These are phyloP conservation scores for Apodemia hepburni DNA, from an alignment of 2,888 invertebrate species.

Conservation along the genomic window DNA sequence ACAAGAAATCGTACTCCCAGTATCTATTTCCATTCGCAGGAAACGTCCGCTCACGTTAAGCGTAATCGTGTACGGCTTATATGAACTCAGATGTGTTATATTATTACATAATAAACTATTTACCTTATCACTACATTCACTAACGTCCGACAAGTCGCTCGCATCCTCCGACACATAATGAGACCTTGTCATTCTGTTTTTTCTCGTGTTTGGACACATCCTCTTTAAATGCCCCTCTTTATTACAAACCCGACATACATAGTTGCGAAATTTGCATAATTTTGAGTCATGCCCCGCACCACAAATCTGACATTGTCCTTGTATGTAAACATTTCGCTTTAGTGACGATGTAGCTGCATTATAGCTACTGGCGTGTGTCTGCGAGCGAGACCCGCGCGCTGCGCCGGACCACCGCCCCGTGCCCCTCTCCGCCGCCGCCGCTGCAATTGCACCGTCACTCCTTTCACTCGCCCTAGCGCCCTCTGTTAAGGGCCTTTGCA, in stretches of 20 bases:
- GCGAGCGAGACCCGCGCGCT: neutral
- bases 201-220: too few relatives aligned
- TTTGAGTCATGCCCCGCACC: neutral
- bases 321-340: neutral
- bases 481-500: neutral
- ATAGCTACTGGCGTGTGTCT: neutral
- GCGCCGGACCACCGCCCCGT: neutral
- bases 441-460: neutral
- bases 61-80: neutral
- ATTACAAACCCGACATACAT: neutral
- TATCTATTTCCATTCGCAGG: conserved; percentile 19
- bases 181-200: neutral
- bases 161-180: neutral
- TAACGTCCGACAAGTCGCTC: neutral
- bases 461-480: neutral
- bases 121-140: neutral
- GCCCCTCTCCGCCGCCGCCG: neutral
- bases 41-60: neutral
- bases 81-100: neutral
- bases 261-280: neutral
- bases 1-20: conserved; percentile 23
- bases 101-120: neutral
- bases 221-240: too few relatives aligned
- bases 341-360: neutral
- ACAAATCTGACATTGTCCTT: neutral